Percentiles rank a stretch among this genome's conserved stretches.
Conservation (phyloP, 1,140 invertebrate genomes). For the Papilio helenus region DNA sequence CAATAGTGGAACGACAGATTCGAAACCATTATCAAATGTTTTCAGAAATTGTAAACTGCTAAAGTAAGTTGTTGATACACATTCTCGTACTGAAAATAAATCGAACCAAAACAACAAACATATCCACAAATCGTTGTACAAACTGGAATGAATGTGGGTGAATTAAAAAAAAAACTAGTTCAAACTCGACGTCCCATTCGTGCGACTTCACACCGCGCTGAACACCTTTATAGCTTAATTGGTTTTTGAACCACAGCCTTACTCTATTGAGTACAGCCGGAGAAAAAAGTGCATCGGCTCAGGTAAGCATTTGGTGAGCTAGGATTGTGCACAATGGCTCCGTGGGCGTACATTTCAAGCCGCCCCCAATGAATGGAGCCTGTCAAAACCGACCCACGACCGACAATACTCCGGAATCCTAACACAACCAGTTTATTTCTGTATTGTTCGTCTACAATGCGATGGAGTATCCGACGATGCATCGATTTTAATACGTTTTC, state of each 20-base stretch:
- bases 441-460: slow-evolving; percentile 28
- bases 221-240: slow-evolving; percentile 61
- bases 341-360: slow-evolving; percentile 46
- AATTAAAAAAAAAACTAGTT: slow-evolving; percentile 33
- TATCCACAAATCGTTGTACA: slow-evolving; percentile 10
- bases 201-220: slow-evolving; percentile 31
- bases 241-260: slow-evolving; percentile 56
- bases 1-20: background rate
- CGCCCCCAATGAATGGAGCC: slow-evolving; percentile 45
- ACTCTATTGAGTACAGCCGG: slow-evolving; percentile 47
- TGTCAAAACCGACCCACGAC: slow-evolving; percentile 46
- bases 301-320: slow-evolving; percentile 46
- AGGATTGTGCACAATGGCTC: slow-evolving; percentile 40
- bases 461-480: slow-evolving; percentile 17
- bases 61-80: background rate
- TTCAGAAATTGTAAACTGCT: background rate
- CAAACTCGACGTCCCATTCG: slow-evolving; percentile 39
- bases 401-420: slow-evolving; percentile 33
- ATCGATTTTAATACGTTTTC: slow-evolving; percentile 9
- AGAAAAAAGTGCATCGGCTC: slow-evolving; percentile 48
- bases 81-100: background rate
- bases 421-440: slow-evolving; percentile 27
- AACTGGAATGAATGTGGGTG: slow-evolving; percentile 19
- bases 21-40: background rate
- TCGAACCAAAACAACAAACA: slow-evolving; percentile 21